Percentiles rank a stretch among this genome's conserved stretches.
Conservation (phyloP, 2,888 invertebrate species). For the Tineola bisselliella region DNA sequence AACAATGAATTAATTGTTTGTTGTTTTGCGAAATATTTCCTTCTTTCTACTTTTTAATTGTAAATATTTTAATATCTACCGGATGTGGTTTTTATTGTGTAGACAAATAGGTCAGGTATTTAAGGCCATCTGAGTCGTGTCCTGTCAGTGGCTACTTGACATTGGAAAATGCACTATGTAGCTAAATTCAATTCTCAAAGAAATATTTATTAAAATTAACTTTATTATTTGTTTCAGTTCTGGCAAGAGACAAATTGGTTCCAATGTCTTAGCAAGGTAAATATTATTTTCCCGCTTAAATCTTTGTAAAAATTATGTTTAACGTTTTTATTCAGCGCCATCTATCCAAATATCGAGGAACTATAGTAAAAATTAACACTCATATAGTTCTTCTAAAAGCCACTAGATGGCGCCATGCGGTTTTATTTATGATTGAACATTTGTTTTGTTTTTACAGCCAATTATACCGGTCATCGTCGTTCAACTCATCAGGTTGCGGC, state of each 20-base stretch:
- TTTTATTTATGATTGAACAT: background rate
- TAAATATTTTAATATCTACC: background rate
- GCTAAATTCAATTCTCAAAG: no score
- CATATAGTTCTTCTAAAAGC: background rate
- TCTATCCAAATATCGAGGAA: constrained; percentile 23
- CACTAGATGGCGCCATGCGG: constrained; percentile 29
- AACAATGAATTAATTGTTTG: constrained; percentile 19
- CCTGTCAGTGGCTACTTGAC: no score
- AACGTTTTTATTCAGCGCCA: constrained; percentile 28
- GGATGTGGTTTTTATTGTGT: constrained; percentile 6
- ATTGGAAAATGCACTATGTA: no score
- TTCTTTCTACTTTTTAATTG: constrained; percentile 23
- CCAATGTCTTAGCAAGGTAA: constrained; percentile 89
- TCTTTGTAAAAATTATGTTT: background rate
- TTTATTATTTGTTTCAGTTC: constrained; percentile 72
- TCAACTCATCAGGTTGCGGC: constrained; percentile 91
- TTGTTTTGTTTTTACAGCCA: constrained; percentile 69
- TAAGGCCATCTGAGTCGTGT: background rate
- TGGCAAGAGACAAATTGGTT: constrained; percentile 82
- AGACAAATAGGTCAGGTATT: background rate
- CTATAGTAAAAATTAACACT: background rate
- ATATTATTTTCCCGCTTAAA: background rate
- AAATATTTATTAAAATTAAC: background rate
- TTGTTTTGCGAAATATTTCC: constrained; percentile 23
- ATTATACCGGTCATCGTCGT: constrained; percentile 91